Evolutionary conservation across 2,113 vertebrate genomes (phyloP), one percentile per base, ranked within the genome.

Genomic region (Takifugu bimaculatus): DNA sequence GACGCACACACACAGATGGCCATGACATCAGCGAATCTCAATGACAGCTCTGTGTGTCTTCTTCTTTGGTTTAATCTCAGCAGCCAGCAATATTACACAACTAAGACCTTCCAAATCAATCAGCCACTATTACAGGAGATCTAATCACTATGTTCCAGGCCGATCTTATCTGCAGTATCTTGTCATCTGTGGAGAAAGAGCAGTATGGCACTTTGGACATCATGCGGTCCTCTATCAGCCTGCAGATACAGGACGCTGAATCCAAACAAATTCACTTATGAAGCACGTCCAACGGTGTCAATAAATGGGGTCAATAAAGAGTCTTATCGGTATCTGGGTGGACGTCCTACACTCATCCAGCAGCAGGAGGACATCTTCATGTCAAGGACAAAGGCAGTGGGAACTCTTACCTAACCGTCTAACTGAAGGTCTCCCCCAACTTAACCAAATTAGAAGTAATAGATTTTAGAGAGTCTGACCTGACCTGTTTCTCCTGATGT

Each of bases 201-300:
- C 54, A 4, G 26, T 26, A 6, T 45, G 49, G 74, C 75, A 78
- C 83, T 85, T 85, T 85, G 75, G 75, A 83, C 83, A 47, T 60
- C 55, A 25, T 58, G 70, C 1, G 3, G 48, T 63, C 44, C 2
- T 47, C 62, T 39, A 10, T 52, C n/a, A 1, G 1, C 4, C 25
- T 6, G 4, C 2, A 75, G 72, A 81, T 75, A 63, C 3, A 0
- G 14, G 47, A 60, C n/a, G 5, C 47, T 54, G 54, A 72, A 58
- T 26, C 65, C 47, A 44, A 50, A 54, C 28, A 52, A 51, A 58
- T 55, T 14, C 64, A 68, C 68, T 70, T 59, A 73, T 65, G 57
- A 60, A 53, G 73, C 49, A 55, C 68, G 65, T 72, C 56, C 64
- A 72, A 76, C n/a, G 5, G 50, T 0, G 35, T 63, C 25, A 69